Conservation (phyloP, 2,113 vertebrate genomes). For the Crotalus viridis region DNA sequence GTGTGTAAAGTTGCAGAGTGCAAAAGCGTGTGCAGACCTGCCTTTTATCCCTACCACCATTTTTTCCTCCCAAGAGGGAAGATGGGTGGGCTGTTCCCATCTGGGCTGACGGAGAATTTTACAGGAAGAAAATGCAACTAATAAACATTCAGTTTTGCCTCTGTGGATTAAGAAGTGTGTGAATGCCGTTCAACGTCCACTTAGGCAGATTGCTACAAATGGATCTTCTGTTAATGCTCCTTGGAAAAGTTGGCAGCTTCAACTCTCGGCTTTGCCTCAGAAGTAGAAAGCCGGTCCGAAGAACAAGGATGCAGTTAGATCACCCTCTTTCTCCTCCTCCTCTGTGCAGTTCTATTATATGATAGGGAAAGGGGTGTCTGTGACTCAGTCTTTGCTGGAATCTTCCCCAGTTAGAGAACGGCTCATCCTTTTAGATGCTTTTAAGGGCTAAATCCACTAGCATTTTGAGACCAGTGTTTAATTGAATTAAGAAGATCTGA, state of each 20-base stretch:
- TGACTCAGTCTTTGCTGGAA: background rate
- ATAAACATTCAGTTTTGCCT: background rate
- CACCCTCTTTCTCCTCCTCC: background rate
- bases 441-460: background rate
- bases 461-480: background rate
- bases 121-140: background rate
- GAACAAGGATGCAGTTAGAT: background rate
- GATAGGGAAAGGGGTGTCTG: background rate
- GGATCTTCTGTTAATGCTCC: background rate
- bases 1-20: background rate
- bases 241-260: background rate
- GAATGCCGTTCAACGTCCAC: background rate
- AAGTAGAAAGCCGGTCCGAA: background rate
- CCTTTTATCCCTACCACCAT: background rate
- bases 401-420: background rate
- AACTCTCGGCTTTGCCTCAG: too few relatives aligned
- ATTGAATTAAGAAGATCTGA: background rate
- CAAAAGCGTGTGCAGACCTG: background rate
- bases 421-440: background rate
- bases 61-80: background rate
- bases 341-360: background rate
- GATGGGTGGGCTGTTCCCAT: background rate
- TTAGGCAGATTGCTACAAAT: background rate
- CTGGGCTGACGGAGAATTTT: background rate
- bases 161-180: background rate